Percentiles rank a stretch among this genome's conserved stretches.
phyloP scores from a whole-genome alignment of 2,888 invertebrate species.

The Nemoura dubitans region DNA sequence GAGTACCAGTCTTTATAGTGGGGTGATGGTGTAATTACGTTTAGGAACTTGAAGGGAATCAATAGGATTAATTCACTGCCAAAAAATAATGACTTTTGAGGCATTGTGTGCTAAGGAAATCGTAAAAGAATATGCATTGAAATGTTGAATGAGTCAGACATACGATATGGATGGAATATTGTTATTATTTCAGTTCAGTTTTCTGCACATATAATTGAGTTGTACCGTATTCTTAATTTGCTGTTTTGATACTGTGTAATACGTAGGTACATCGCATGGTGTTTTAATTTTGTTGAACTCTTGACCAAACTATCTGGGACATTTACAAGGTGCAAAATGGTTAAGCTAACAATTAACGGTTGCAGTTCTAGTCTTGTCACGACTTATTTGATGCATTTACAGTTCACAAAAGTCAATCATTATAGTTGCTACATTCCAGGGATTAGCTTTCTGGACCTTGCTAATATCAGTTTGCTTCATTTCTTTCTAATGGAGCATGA shows the following conservation, averaged over 20 bases:
- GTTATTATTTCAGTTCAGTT: neutral
- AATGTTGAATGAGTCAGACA: constrained; percentile 9
- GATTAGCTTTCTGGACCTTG: neutral
- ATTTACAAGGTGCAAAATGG: neutral
- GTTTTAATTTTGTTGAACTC: neutral
- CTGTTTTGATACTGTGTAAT: neutral
- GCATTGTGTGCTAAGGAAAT: neutral
- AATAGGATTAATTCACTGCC: constrained; percentile 38
- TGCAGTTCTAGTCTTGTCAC: neutral
- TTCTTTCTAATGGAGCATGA: neutral
- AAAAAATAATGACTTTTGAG: constrained; percentile 19
- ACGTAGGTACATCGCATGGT: neutral
- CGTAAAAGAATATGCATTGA: neutral
- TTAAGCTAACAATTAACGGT: neutral
- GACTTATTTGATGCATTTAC: neutral
- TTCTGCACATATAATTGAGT: neutral
- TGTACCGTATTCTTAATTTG: neutral
- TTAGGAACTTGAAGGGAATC: constrained; percentile 26
- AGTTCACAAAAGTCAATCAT: neutral
- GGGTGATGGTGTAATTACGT: constrained; percentile 33
- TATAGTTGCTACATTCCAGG: constrained; percentile 5
- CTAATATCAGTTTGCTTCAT: neutral
- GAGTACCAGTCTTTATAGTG: constrained; percentile 21
- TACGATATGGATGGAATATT: neutral
- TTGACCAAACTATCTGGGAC: neutral